These are phyloP conservation scores for Trichomalopsis sarcophagae DNA, from an alignment of 1,140 invertebrate species.

Conservation along the genomic window DNA sequence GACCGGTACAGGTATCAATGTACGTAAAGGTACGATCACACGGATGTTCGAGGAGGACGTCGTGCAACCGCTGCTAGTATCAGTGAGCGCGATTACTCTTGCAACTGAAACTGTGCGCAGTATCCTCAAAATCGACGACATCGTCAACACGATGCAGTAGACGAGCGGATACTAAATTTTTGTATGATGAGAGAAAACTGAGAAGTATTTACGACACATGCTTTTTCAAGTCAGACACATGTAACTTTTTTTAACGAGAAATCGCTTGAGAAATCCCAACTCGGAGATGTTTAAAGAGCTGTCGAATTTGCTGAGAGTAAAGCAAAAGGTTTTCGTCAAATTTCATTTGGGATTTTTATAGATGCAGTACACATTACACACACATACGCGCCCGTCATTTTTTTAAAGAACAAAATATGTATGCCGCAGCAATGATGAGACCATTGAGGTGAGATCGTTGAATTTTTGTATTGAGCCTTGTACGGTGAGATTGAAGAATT, in stretches of 20 bases:
- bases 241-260: conserved; percentile 25
- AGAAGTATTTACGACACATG: background rate
- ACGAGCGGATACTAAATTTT: background rate
- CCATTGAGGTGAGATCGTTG: conserved; percentile 14
- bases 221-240: conserved; percentile 13
- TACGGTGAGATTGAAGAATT: conserved; percentile 39
- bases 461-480: conserved; percentile 45
- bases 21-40: conserved; percentile 95
- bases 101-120: conserved; percentile 97
- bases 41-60: conserved; percentile 99
- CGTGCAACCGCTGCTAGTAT: conserved; percentile 97
- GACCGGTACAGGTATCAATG: conserved; percentile 94
- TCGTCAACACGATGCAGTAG: conserved; percentile 79
- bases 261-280: background rate
- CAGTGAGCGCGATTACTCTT: conserved; percentile 93
- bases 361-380: background rate
- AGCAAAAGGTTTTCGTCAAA: background rate
- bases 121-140: conserved; percentile 99
- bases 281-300: background rate
- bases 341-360: conserved; percentile 3
- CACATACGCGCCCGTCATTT: background rate
- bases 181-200: background rate
- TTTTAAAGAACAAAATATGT: conserved; percentile 42
- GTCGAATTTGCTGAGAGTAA: background rate
- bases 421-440: background rate